Evolutionary conservation across 2,888 invertebrate species (phyloP).

Genomic region (Panzeria rudis): DNA sequence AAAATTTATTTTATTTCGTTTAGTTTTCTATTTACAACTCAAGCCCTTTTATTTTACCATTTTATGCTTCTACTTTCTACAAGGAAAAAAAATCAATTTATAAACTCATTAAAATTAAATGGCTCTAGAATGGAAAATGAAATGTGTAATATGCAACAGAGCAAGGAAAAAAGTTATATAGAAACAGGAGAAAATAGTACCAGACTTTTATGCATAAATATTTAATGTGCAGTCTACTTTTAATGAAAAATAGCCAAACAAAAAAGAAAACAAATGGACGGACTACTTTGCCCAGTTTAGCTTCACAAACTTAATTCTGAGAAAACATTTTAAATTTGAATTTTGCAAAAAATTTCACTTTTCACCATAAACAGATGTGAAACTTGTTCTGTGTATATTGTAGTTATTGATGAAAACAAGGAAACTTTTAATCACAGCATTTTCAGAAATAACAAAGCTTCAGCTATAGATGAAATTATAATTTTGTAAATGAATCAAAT

Average conservation of each 20-base stretch:
- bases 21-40: constrained; percentile 17
- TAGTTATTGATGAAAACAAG: too few relatives aligned
- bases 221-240: constrained; percentile 31
- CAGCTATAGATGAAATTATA: too few relatives aligned
- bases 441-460: too few relatives aligned
- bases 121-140: constrained; percentile 67
- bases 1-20: constrained; percentile 22
- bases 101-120: constrained; percentile 81
- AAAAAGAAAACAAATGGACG: not conserved
- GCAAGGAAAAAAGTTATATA: constrained; percentile 23
- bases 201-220: constrained; percentile 58
- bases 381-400: too few relatives aligned
- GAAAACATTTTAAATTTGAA: not conserved
- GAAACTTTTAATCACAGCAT: too few relatives aligned
- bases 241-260: constrained; percentile 1
- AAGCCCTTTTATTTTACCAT: constrained; percentile 14
- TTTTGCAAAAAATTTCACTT: not conserved
- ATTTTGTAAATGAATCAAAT: too few relatives aligned
- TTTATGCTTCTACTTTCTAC: constrained; percentile 2
- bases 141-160: constrained; percentile 40
- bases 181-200: constrained; percentile 11
- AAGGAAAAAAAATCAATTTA: constrained; percentile 77
- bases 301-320: not conserved
- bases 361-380: not conserved
- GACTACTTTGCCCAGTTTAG: not conserved